These are phyloP conservation scores for Platorchestia sp. DNA, from an alignment of 1,140 invertebrate genomes.

Conservation along the genomic window DNA sequence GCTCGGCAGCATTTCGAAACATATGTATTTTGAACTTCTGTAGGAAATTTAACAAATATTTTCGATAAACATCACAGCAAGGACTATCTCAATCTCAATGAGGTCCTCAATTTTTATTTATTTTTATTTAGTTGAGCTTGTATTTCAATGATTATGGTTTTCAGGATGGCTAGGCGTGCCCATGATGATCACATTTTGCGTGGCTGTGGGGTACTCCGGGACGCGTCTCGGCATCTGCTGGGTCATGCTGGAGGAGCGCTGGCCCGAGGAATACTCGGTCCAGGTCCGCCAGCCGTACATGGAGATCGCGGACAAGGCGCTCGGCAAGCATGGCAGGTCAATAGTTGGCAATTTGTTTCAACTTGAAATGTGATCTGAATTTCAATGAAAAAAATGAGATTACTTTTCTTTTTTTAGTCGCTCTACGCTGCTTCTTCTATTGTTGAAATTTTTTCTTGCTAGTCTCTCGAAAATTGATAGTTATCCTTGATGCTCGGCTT, in stretches of 20 bases:
- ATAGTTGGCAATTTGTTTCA: neutral
- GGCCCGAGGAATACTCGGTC: conserved; percentile 72
- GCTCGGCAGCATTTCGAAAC: too few species aligned
- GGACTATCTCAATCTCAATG: too few species aligned
- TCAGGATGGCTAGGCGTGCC: conserved; percentile 79
- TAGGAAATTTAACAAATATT: too few species aligned
- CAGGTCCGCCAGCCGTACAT: conserved; percentile 77
- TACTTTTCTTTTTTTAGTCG: too few species aligned
- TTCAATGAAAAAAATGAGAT: too few species aligned
- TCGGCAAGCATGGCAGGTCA: conserved; percentile 56
- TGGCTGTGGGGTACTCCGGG: conserved; percentile 76
- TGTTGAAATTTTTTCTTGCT: too few species aligned
- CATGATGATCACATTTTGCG: conserved; percentile 75
- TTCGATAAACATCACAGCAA: too few species aligned
- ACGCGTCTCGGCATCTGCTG: conserved; percentile 79
- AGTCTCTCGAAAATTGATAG: too few species aligned
- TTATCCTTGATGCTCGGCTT: too few species aligned
- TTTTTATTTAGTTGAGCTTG: neutral
- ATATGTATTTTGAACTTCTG: too few species aligned
- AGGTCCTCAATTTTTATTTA: neutral
- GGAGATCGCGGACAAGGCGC: conserved; percentile 77
- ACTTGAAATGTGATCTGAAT: neutral
- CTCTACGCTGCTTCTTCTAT: too few species aligned
- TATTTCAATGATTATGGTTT: conserved; percentile 62
- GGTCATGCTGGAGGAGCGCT: conserved; percentile 79